These are phyloP conservation scores for Clinocottus analis DNA, from an alignment of 2,113 vertebrate genomes.

Conservation along the genomic window DNA sequence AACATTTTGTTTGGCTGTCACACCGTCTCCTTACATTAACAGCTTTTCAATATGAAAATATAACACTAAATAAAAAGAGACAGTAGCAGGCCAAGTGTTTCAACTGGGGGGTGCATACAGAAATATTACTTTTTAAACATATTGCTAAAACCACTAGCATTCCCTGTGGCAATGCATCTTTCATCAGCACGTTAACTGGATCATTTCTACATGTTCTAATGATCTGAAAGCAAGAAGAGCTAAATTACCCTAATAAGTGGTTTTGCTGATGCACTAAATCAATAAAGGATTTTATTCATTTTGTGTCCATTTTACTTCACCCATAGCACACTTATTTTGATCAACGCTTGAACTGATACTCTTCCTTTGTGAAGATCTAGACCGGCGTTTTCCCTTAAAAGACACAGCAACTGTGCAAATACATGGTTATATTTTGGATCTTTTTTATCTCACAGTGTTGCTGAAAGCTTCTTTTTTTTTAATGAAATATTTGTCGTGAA, in stretches of 20 bases:
- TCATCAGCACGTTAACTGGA: conserved; percentile 32
- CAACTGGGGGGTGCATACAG: neutral
- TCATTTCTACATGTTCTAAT: neutral
- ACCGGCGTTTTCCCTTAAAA: conserved; percentile 6
- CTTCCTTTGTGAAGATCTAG: neutral
- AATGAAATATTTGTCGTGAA: neutral
- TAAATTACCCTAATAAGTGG: neutral
- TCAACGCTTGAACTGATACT: neutral
- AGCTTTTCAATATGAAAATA: conserved; percentile 4
- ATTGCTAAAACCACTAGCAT: conserved; percentile 9
- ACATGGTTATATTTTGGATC: neutral
- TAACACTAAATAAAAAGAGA: conserved; percentile 6
- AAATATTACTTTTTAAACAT: conserved; percentile 27
- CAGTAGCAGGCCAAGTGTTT: conserved; percentile 6
- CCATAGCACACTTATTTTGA: neutral
- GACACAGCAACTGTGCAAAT: neutral
- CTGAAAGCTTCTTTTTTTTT: neutral
- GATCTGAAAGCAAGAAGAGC: conserved; percentile 9
- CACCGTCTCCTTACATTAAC: conserved; percentile 5
- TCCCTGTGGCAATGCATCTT: conserved; percentile 29
- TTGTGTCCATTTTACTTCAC: neutral
- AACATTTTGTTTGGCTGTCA: conserved; percentile 30
- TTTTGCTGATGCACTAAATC: neutral
- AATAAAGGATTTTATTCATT: neutral
- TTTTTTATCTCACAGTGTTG: neutral